Base-by-base conservation (phyloP, 2,888 invertebrate genomes). In the Idaea straminata region DNA sequence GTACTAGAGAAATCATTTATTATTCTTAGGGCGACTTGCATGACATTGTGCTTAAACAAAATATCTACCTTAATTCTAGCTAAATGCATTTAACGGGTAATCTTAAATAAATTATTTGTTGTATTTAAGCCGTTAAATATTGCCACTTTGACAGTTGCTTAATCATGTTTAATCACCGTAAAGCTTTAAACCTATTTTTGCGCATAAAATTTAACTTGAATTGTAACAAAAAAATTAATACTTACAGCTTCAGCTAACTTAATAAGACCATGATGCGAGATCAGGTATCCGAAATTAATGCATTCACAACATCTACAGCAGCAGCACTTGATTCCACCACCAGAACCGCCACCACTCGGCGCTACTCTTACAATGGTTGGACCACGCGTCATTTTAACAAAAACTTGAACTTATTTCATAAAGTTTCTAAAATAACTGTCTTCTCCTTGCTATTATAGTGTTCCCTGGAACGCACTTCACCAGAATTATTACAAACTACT, bases 251-350 rank as follows among this genome's bases (percentile, higher is more conserved):
- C 96, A 69, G 94, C 91, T 3, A 97, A 80, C 88, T 97, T 97
- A 62, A 97, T 88, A 36, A 96, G 82, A 16, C 97, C 97, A 57
- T 95, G 94, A 72, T 95, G 93, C 0, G 96, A 95, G 61, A 95
- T 95, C 15, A 97, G 87, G 83, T 97, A 96, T 59, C 95, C 95
- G 64, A 97, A 93, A 83, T 97, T 95, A 65, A 97, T 88, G 81
- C 97, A 97, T 16, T 96, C 95, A 79, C 96, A 97, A 79, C 97
- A 95, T 68, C 95, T 91, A 79, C 96, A 96, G 82, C 95, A 96
- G 73, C 96, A 96, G 79, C 96, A 95, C 78, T 95, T 94, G 68
- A 95, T 91, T 62, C 96, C 95, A 59, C 92, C 88, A 3, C 86
- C 83, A 3, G 88, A 83, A 13, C 75, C 70, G 5, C 83, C 84